phyloP scores from a whole-genome alignment of 2,888 invertebrate species.

The Macropis europaea region DNA sequence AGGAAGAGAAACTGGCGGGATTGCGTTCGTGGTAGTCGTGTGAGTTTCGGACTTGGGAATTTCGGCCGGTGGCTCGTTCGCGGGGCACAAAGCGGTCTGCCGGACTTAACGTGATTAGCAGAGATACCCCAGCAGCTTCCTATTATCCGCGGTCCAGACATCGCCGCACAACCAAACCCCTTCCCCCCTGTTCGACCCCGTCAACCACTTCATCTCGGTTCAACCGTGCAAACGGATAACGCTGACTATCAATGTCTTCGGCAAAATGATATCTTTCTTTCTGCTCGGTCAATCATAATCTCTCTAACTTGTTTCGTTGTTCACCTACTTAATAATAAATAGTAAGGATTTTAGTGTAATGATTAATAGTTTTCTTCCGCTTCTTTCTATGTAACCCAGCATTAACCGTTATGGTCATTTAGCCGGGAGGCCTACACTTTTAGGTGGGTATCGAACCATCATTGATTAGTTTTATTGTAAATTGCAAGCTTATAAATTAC shows the following conservation, averaged over 20 bases:
- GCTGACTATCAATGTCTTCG: constrained; percentile 61
- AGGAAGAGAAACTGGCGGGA: constrained; percentile 56
- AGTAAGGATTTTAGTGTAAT: too few species aligned
- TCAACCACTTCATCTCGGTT: constrained; percentile 62
- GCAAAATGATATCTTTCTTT: constrained; percentile 8
- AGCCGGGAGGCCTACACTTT: too few species aligned
- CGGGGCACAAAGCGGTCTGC: constrained; percentile 77
- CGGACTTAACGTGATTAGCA: constrained; percentile 79
- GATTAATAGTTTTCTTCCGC: too few species aligned
- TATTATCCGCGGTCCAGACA: constrained; percentile 78
- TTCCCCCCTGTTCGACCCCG: constrained; percentile 51
- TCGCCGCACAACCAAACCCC: constrained; percentile 62
- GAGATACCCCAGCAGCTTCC: constrained; percentile 76
- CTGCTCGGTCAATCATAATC: not conserved
- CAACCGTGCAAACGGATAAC: constrained; percentile 44
- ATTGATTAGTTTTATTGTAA: too few species aligned
- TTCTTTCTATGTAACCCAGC: too few species aligned
- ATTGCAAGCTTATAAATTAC: too few species aligned
- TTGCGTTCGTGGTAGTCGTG: constrained; percentile 61
- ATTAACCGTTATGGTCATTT: too few species aligned
- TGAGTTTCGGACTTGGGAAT: constrained; percentile 71
- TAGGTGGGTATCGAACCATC: too few species aligned
- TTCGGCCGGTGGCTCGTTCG: constrained; percentile 69
- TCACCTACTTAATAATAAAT: too few species aligned
- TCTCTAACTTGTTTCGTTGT: too few species aligned